Conservation (phyloP, 1,140 invertebrate genomes). For the Neelides sp. region DNA sequence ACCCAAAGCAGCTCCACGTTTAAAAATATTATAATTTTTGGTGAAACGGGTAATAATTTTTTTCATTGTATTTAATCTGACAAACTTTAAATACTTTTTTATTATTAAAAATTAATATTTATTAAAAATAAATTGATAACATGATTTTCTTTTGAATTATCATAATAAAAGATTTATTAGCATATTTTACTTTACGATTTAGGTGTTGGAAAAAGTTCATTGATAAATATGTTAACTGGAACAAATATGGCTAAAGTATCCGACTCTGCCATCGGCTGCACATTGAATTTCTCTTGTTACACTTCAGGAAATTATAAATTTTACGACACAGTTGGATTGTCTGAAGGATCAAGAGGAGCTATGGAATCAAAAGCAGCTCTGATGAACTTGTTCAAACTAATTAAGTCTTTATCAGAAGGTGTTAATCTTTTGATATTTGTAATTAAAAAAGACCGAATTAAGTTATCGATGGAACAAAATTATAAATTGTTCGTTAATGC, state of each 20-base stretch:
- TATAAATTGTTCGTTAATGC: constrained; percentile 6
- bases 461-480: not conserved
- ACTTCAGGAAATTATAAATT: not conserved
- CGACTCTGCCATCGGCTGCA: not conserved
- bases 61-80: no score
- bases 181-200: no score
- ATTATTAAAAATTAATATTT: no score
- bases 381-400: not conserved
- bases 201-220: not conserved
- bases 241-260: not conserved
- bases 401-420: not conserved
- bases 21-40: no score
- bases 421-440: constrained; percentile 5
- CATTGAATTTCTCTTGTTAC: not conserved
- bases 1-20: no score
- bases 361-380: not conserved
- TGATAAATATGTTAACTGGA: not conserved
- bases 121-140: no score
- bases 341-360: not conserved
- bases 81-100: no score
- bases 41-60: no score
- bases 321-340: constrained; percentile 2
- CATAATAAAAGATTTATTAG: no score
- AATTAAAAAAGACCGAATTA: constrained; percentile 1
- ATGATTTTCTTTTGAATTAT: no score